A percentile compares a stretch with the other conserved stretches of the same genome.
Evolutionary conservation across 1,140 invertebrate genomes (phyloP).

Genomic region (Ips nitidus): DNA sequence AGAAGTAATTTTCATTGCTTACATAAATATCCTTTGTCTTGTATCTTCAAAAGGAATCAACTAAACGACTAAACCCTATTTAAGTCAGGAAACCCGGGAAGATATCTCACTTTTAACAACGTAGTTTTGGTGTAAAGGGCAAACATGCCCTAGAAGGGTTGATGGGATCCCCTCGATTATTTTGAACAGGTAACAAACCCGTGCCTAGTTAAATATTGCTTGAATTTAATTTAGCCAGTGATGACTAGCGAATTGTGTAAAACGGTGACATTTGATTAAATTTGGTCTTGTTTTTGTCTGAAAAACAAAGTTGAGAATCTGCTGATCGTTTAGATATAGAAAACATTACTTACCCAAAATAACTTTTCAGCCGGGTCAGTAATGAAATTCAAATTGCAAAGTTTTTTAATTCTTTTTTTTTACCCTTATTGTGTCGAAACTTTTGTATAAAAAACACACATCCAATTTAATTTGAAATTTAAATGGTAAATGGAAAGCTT

Average conservation of each 20-base stretch:
- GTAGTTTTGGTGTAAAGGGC: slow-evolving; percentile 20
- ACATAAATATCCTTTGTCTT: slow-evolving; percentile 15
- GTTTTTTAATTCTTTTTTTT: too few species aligned
- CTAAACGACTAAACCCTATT: slow-evolving; percentile 28
- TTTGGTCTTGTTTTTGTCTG: too few species aligned
- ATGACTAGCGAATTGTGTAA: slow-evolving; percentile 13
- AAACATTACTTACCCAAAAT: too few species aligned
- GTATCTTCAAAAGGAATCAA: slow-evolving; percentile 19
- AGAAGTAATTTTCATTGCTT: slow-evolving; percentile 12
- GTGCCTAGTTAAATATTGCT: slow-evolving; percentile 20
- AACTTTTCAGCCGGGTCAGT: too few species aligned
- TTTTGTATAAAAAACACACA: too few species aligned
- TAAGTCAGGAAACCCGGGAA: slow-evolving; percentile 25
- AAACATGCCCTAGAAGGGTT: slow-evolving; percentile 14
- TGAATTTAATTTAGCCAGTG: slow-evolving; percentile 12
- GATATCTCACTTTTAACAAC: slow-evolving; percentile 26
- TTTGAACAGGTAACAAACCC: slow-evolving; percentile 21
- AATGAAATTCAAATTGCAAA: too few species aligned
- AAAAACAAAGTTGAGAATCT: too few species aligned
- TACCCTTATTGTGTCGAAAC: too few species aligned
- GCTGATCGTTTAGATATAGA: too few species aligned
- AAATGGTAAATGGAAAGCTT: slow-evolving; percentile 6
- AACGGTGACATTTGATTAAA: neutral
- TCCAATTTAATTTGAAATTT: slow-evolving; percentile 12
- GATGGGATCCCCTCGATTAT: slow-evolving; percentile 25